phyloP scores from a whole-genome alignment of 2,797 vertebrate genomes.

The Selene dorsalis region DNA sequence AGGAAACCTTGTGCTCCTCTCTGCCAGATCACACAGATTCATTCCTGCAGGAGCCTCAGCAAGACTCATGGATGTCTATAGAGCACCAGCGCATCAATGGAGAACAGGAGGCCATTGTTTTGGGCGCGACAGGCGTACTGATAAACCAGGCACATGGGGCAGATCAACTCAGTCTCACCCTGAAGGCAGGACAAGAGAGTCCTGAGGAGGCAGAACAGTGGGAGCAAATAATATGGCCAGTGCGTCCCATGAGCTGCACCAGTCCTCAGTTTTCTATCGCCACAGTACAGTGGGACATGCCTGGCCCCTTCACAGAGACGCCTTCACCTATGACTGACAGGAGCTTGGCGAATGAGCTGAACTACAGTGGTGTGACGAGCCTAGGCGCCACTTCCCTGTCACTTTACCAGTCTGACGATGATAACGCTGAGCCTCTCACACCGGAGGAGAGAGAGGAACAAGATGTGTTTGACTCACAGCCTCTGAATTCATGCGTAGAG shows the following conservation, averaged over 20 bases:
- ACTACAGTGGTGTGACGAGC: constrained; percentile 21
- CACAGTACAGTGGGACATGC: constrained; percentile 83
- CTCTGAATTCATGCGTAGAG: constrained; percentile 33
- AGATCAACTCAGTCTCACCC: constrained; percentile 18
- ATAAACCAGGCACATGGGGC: constrained; percentile 11
- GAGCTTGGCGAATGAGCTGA: constrained; percentile 58
- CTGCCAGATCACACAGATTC: constrained; percentile 41
- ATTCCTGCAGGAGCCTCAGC: constrained; percentile 25
- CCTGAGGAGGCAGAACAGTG: constrained; percentile 63
- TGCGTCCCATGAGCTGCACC: constrained; percentile 63
- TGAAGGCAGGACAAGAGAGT: not conserved
- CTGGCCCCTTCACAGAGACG: constrained; percentile 39
- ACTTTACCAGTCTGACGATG: constrained; percentile 29
- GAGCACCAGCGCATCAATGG: constrained; percentile 54
- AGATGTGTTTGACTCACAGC: constrained; percentile 23
- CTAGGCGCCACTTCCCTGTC: constrained; percentile 44
- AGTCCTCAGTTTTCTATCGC: constrained; percentile 70
- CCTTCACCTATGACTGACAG: constrained; percentile 36
- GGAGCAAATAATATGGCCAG: constrained; percentile 63
- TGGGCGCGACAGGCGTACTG: constrained; percentile 37
- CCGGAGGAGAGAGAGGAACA: constrained; percentile 42
- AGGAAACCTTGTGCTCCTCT: constrained; percentile 57
- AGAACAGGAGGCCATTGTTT: constrained; percentile 40
- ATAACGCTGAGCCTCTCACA: constrained; percentile 11
- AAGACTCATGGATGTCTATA: constrained; percentile 37